Percentiles rank a stretch among this genome's conserved stretches.
Conservation (phyloP, 1,140 invertebrate genomes). For the Telenomus remus region DNA sequence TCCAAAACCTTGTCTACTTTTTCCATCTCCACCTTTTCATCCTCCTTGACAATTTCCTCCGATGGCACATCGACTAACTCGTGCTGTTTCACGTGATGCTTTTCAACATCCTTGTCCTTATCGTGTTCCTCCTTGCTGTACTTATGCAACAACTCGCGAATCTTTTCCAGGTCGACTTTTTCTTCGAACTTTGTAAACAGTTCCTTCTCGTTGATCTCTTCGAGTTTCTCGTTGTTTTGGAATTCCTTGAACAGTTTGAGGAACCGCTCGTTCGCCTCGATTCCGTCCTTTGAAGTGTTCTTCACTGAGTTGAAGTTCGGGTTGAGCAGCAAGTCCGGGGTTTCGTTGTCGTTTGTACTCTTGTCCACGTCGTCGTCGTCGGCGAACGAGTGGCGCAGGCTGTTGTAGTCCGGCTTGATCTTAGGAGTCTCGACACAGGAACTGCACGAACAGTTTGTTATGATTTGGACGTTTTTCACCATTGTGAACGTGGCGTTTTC, state of each 20-base stretch:
- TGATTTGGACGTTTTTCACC: slow-evolving; percentile 80
- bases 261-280: slow-evolving; percentile 67
- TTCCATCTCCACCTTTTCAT: too few relatives aligned
- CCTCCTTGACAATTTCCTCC: too few relatives aligned
- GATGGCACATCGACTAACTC: slow-evolving; percentile 6
- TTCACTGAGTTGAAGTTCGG: slow-evolving; percentile 68
- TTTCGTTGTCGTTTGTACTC: slow-evolving; percentile 67
- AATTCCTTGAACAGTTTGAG: slow-evolving; percentile 69
- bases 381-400: slow-evolving; percentile 64
- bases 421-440: slow-evolving; percentile 75
- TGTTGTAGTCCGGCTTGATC: slow-evolving; percentile 72
- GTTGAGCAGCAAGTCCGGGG: slow-evolving; percentile 69
- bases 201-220: slow-evolving; percentile 65
- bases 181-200: slow-evolving; percentile 66
- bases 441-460: slow-evolving; percentile 80
- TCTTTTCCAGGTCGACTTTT: slow-evolving; percentile 65
- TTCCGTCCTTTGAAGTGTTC: slow-evolving; percentile 64
- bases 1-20: too few relatives aligned
- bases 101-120: slow-evolving; percentile 2
- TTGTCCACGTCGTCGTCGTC: slow-evolving; percentile 68
- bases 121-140: slow-evolving; percentile 59
- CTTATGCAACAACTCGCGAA: slow-evolving; percentile 66
- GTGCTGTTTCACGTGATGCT: slow-evolving; percentile 58
- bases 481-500: slow-evolving; percentile 75
- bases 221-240: slow-evolving; percentile 65